Evolutionary conservation across 2,888 invertebrate species (phyloP), one percentile per base, ranked within the genome.

Genomic region (Neoitamus cyanurus): DNA sequence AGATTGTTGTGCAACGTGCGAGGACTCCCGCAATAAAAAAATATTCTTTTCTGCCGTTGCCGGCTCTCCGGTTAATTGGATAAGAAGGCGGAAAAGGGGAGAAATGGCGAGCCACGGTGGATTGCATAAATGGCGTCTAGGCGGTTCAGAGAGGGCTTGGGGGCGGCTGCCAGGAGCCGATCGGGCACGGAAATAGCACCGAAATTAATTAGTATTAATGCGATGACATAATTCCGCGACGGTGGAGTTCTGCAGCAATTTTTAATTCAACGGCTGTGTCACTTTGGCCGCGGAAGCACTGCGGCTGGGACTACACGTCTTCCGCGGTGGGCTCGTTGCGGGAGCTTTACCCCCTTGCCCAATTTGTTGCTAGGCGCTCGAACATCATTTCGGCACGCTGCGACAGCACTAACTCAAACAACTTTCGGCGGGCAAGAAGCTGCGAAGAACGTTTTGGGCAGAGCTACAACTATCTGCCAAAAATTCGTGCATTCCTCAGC

Each of bases 281-380:
- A 15, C 7, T 34, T 7, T 34, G 9, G 3, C 70, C 28, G 30
- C 30, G 15, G 30, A 9, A 28, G 37, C 9, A 25, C 36, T 15
- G 37, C 73, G 37, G 15, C 37, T 73, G 37, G 42, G 42, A 13
- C n/a, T 42, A 6, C 20, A 3, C 11, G 20, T 42, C 3, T 42
- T 11, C 11, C 28, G 4, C 11, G 42, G 37, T 25, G 25, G 37
- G 28, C 42, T 28, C 36, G 37, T 36, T 36, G 31, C 73, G 11
- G 25, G 20, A 75, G 34, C 42, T 75, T 75, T 75, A 25, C 58
- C 25, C 20, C 7, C 58, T 1, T n/a, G n/a, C 20, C 58, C 20
- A 25, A 75, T 28, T 75, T 75, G 75, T 75, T 75, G 75, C 75
- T 75, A 75, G 42, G 75, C 75, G 75, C 11, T 31, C 70, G 30